Evolutionary conservation across 2,888 invertebrate genomes (phyloP).

Genomic region (Ophonus ardosiacus): DNA sequence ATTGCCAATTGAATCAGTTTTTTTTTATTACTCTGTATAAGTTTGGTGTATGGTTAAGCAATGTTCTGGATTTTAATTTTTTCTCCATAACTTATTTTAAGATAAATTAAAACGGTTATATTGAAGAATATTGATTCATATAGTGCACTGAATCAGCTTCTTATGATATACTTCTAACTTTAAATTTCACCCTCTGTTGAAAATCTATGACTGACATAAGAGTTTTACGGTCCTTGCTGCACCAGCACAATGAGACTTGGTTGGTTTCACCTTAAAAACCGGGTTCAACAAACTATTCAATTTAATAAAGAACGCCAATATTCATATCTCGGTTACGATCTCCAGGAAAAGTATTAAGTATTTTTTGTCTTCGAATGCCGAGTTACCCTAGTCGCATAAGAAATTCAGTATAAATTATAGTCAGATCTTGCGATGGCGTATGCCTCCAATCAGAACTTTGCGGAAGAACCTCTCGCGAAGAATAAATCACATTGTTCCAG

Average conservation of each 20-base stretch:
- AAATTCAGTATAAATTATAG: slow-evolving; percentile 38
- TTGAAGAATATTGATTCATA: no score
- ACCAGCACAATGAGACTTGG: neutral
- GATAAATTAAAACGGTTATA: no score
- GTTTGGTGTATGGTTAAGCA: no score
- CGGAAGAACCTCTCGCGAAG: slow-evolving; percentile 4
- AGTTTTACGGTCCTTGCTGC: neutral
- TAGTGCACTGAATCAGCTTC: no score
- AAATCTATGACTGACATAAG: neutral
- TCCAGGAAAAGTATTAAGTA: slow-evolving; percentile 25
- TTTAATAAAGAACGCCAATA: slow-evolving; percentile 34
- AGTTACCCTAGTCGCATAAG: slow-evolving; percentile 24
- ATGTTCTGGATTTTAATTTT: no score
- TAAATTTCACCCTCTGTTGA: neutral
- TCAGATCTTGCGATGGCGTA: slow-evolving; percentile 41
- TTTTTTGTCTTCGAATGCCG: slow-evolving; percentile 34
- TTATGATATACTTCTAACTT: no score
- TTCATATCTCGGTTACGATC: slow-evolving; percentile 38
- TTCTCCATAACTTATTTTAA: no score
- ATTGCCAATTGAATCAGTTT: no score
- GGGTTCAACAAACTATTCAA: slow-evolving; percentile 16
- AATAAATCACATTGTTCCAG: slow-evolving; percentile 22
- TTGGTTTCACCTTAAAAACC: neutral
- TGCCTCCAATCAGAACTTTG: slow-evolving; percentile 40
- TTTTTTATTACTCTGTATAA: no score